phyloP scores from a whole-genome alignment of 2,888 invertebrate genomes.

The Branchipolynoe longqiensis region DNA sequence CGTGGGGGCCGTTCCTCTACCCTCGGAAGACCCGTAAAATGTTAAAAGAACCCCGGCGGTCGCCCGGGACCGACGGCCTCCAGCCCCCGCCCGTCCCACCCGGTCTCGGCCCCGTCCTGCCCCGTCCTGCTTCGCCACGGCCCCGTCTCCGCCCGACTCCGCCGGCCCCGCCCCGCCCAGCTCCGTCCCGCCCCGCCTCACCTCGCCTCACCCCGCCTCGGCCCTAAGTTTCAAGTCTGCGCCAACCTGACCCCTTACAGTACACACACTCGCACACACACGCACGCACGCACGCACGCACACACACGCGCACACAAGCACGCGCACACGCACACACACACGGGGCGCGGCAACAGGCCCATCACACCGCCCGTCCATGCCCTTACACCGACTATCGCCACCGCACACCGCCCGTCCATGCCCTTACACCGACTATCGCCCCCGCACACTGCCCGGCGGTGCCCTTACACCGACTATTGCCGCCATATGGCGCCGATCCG shows the following conservation, averaged over 20 bases:
- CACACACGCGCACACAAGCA: no score
- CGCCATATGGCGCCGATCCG: not conserved
- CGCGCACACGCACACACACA: no score
- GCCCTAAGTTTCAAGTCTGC: no score
- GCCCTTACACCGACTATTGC: not conserved
- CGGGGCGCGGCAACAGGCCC: not conserved
- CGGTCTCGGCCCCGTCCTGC: not conserved
- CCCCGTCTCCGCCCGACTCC: not conserved
- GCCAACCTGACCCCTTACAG: no score
- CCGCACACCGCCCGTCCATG: constrained; percentile 9
- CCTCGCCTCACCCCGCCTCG: no score
- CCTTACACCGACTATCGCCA: not conserved
- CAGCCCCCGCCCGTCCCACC: not conserved
- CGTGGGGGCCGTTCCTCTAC: not conserved
- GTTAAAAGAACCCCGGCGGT: constrained; percentile 36
- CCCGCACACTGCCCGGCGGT: not conserved
- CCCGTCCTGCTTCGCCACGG: not conserved
- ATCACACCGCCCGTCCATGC: constrained; percentile 20
- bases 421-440: constrained; percentile 6
- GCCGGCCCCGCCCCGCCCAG: not conserved
- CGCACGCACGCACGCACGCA: no score
- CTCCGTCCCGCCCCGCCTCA: not conserved
- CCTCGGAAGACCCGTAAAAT: constrained; percentile 21
- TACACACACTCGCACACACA: no score
- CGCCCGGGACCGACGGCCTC: no score